These are phyloP conservation scores for Brenthis ino DNA, from an alignment of 2,888 invertebrate species.

Conservation along the genomic window DNA sequence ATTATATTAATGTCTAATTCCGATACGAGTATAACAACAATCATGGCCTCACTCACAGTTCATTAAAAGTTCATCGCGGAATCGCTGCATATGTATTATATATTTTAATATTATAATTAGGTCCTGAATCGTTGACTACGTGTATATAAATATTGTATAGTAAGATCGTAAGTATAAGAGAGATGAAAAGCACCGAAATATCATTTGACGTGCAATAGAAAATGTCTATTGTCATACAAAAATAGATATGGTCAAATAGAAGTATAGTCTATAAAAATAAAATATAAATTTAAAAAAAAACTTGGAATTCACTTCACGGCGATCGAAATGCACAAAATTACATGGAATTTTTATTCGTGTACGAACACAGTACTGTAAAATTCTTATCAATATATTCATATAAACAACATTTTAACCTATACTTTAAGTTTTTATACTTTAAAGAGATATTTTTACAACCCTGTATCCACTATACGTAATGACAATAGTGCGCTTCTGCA, in stretches of 20 bases:
- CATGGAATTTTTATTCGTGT: conserved; percentile 61
- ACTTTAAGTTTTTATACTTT: conserved; percentile 68
- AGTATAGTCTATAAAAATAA: conserved; percentile 54
- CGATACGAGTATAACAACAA: conserved; percentile 53
- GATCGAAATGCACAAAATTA: conserved; percentile 42
- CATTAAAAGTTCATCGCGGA: conserved; percentile 40
- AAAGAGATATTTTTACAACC: conserved; percentile 81
- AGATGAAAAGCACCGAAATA: conserved; percentile 40
- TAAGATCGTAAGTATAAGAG: conserved; percentile 34
- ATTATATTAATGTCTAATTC: conserved; percentile 51
- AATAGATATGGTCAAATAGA: conserved; percentile 42
- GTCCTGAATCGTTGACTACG: conserved; percentile 34
- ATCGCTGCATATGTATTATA: conserved; percentile 18
- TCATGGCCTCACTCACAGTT: conserved; percentile 54
- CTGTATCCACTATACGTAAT: conserved; percentile 81
- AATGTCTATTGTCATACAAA: conserved; percentile 41
- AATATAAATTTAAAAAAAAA: conserved; percentile 58
- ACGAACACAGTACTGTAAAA: conserved; percentile 69
- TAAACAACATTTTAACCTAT: conserved; percentile 77
- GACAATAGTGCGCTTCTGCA: conserved; percentile 63
- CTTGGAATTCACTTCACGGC: conserved; percentile 55
- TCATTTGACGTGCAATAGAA: conserved; percentile 37
- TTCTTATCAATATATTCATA: conserved; percentile 76
- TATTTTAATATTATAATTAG: conserved; percentile 23
- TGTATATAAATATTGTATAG: conserved; percentile 33